These are phyloP conservation scores for Falcaria lacertinaria DNA, from an alignment of 2,888 invertebrate species.

Conservation along the genomic window DNA sequence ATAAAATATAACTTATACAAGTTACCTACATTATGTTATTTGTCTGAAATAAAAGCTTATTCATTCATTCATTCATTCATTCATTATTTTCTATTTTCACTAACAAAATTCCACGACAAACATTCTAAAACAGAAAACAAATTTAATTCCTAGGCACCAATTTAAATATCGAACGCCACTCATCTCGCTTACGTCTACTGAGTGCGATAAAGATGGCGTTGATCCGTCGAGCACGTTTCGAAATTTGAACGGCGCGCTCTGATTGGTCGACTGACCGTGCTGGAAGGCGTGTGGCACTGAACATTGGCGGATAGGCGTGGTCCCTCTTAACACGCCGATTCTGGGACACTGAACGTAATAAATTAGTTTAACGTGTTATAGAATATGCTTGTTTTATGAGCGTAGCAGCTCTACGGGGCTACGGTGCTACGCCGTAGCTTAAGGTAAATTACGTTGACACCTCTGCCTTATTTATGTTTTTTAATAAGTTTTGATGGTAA, in stretches of 20 bases:
- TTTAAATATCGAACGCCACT: slow-evolving; percentile 19
- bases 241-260: slow-evolving; percentile 48
- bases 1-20: too few species aligned
- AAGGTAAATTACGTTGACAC: slow-evolving; percentile 18
- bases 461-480: background rate
- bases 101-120: too few species aligned
- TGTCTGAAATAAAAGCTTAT: too few species aligned
- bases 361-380: slow-evolving; percentile 51
- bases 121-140: too few species aligned
- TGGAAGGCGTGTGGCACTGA: slow-evolving; percentile 61
- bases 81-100: too few species aligned
- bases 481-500: too few species aligned
- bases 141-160: background rate
- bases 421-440: slow-evolving; percentile 57
- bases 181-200: slow-evolving; percentile 9
- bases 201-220: slow-evolving; percentile 60
- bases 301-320: slow-evolving; percentile 66
- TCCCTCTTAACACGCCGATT: slow-evolving; percentile 45
- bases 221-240: slow-evolving; percentile 50
- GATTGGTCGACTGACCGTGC: slow-evolving; percentile 70
- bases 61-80: too few species aligned
- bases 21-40: too few species aligned
- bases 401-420: slow-evolving; percentile 26
- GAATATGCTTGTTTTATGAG: slow-evolving; percentile 43
- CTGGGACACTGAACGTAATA: slow-evolving; percentile 55